phyloP scores from a whole-genome alignment of 2,888 invertebrate species.

The Holacanthella duospinosa region DNA sequence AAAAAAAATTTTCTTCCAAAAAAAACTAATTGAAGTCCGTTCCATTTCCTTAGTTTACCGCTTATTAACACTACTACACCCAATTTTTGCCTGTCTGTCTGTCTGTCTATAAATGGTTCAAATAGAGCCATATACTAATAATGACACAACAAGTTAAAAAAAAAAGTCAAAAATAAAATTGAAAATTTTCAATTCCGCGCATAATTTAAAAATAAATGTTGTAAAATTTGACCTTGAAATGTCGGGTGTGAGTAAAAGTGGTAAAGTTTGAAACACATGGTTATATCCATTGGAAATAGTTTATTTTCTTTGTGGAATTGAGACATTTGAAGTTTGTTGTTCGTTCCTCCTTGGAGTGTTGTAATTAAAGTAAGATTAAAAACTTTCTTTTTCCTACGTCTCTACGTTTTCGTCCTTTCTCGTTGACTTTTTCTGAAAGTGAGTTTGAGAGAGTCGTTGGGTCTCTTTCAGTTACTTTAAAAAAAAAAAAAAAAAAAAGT shows the following conservation, averaged over 20 bases:
- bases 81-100: too few species aligned
- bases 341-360: slow-evolving; percentile 5
- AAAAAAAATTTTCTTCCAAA: neutral
- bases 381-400: slow-evolving; percentile 12
- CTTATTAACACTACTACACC: slow-evolving; percentile 13
- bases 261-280: neutral
- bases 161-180: too few species aligned
- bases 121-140: too few species aligned
- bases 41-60: neutral
- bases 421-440: neutral
- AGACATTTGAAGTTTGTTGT: slow-evolving; percentile 2
- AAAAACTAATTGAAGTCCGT: neutral
- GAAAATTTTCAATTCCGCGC: too few species aligned
- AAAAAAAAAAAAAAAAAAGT: too few species aligned
- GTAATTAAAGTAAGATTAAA: slow-evolving; percentile 17
- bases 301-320: neutral
- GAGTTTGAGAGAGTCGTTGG: neutral
- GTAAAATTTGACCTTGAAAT: too few species aligned
- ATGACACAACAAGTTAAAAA: too few species aligned
- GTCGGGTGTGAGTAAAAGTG: too few species aligned
- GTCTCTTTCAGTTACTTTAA: too few species aligned
- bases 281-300: too few species aligned
- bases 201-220: too few species aligned
- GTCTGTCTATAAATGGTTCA: too few species aligned
- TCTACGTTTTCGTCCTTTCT: slow-evolving; percentile 6